phyloP scores from a whole-genome alignment of 2,888 invertebrate genomes.

The Drosophila basisetae region DNA sequence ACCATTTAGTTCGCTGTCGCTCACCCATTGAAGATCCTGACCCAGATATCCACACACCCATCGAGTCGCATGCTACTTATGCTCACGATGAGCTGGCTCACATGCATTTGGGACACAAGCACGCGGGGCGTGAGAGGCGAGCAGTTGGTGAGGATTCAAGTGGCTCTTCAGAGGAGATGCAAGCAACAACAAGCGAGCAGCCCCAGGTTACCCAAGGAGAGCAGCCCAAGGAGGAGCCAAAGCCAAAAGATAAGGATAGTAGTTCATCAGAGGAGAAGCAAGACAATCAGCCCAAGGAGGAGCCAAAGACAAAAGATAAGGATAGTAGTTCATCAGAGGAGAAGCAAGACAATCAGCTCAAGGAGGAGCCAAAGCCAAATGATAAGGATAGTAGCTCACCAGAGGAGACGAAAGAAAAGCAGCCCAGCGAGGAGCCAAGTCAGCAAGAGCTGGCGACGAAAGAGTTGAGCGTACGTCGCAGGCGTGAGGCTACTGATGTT shows the following conservation, averaged over 20 bases:
- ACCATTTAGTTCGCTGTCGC: slow-evolving; percentile 13
- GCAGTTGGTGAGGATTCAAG: slow-evolving; percentile 20
- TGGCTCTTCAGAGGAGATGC: slow-evolving; percentile 22
- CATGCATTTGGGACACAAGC: slow-evolving; percentile 1
- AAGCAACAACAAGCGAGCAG: background rate
- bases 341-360: background rate
- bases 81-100: slow-evolving; percentile 21
- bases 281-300: background rate
- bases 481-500: background rate
- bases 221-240: background rate
- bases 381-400: slow-evolving; percentile 6
- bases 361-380: background rate
- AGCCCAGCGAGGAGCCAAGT: background rate
- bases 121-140: background rate
- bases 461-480: background rate
- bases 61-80: background rate
- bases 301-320: background rate
- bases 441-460: background rate
- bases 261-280: slow-evolving; percentile 13
- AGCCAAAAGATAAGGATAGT: background rate
- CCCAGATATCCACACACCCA: background rate
- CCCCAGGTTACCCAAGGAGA: background rate
- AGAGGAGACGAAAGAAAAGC: background rate
- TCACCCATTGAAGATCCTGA: slow-evolving; percentile 25
- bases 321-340: slow-evolving; percentile 2